Evolutionary conservation across 2,888 invertebrate genomes (phyloP).

Genomic region (Lepidocyrtinus sp.): DNA sequence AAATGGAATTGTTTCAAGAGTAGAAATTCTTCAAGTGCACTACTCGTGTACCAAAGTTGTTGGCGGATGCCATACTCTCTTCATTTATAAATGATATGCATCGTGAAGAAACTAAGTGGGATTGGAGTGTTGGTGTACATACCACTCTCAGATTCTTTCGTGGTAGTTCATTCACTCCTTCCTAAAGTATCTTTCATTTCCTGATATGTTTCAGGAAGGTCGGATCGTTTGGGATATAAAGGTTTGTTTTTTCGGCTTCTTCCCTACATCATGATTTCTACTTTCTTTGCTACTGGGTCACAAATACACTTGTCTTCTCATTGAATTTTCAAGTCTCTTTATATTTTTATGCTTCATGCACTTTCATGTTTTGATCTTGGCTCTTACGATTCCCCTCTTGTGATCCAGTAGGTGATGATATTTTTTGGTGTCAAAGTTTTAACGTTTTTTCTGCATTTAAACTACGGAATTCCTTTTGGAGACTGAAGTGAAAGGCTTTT

Average conservation of each 20-base stretch:
- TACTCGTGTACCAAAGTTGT: not conserved
- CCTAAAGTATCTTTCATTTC: not conserved
- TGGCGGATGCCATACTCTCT: no score
- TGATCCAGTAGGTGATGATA: not conserved
- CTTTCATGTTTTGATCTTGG: not conserved
- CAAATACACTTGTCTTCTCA: not conserved
- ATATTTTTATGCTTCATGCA: not conserved
- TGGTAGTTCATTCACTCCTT: constrained; percentile 12
- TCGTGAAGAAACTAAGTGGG: not conserved
- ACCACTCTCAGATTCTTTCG: not conserved
- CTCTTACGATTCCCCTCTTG: not conserved
- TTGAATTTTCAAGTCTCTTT: no score
- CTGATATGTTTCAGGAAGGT: constrained; percentile 1
- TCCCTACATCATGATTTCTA: no score
- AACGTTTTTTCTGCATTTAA: not conserved
- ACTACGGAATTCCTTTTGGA: constrained; percentile 12
- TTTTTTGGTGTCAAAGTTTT: not conserved
- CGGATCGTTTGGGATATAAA: no score
- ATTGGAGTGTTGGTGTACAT: no score
- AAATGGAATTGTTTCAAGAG: constrained; percentile 13
- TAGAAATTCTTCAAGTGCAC: not conserved
- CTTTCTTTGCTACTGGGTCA: not conserved
- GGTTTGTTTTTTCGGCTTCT: not conserved
- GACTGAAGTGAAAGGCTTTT: constrained; percentile 47
- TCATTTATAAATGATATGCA: constrained; percentile 15